Percentiles rank a stretch among this genome's conserved stretches.
These are phyloP conservation scores for Netelia melanura DNA, from an alignment of 2,888 invertebrate genomes.

Conservation along the genomic window DNA sequence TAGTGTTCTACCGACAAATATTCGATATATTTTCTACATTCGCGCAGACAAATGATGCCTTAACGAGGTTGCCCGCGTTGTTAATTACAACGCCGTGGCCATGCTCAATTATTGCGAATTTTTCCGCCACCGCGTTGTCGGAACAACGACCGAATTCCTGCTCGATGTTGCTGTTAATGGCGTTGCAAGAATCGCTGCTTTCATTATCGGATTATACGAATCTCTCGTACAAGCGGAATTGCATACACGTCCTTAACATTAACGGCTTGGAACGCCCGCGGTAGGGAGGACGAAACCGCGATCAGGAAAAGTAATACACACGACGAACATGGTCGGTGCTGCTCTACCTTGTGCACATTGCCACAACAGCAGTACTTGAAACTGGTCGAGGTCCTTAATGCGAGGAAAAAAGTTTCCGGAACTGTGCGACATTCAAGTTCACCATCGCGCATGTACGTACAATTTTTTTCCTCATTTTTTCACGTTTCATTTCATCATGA, in stretches of 20 bases:
- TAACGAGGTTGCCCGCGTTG: conserved; percentile 52
- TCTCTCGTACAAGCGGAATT: conserved; percentile 30
- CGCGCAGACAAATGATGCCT: conserved; percentile 39
- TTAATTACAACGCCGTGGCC: conserved; percentile 61
- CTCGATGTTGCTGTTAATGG: conserved; percentile 62
- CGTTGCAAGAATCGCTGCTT: conserved; percentile 67
- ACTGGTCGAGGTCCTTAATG: conserved; percentile 31
- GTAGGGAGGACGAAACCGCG: conserved; percentile 27
- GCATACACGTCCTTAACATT: conserved; percentile 26
- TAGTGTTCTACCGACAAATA: conserved; percentile 4
- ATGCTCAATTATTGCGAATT: conserved; percentile 45
- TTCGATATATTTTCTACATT: conserved; percentile 40
- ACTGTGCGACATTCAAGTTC: neutral
- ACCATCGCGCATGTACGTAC: neutral
- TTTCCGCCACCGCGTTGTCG: conserved; percentile 49
- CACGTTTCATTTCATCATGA: neutral
- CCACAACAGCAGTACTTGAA: conserved; percentile 7
- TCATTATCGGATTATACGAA: conserved; percentile 67
- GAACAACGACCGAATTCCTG: conserved; percentile 59
- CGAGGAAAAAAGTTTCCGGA: conserved; percentile 11
- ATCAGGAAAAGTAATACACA: conserved; percentile 47
- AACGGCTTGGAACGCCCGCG: conserved; percentile 25
- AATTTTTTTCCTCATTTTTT: conserved; percentile 17
- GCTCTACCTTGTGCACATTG: conserved; percentile 6
- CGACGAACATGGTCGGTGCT: conserved; percentile 12